Base-by-base conservation (phyloP, 2,113 vertebrate species). In the Hypanus sabinus region DNA sequence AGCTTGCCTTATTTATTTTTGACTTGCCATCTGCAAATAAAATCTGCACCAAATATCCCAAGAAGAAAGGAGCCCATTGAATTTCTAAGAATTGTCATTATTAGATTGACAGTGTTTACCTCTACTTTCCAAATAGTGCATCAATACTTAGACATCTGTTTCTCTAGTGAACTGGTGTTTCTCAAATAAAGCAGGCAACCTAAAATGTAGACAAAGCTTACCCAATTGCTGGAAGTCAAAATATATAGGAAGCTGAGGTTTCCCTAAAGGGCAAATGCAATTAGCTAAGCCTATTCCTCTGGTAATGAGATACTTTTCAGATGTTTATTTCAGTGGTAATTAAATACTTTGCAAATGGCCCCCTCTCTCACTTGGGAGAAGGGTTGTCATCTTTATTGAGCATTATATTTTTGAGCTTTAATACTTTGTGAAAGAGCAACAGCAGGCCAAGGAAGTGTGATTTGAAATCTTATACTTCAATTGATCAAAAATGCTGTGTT, bases 371-470 rank as follows among this genome's bases (percentile, higher is more conserved):
- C 30, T 93, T 46, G 90, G 90, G 90, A 46, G 20, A 24, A 46
- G 62, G 85, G 57, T 73, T 20, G 4, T 73, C 18, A 0, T 22
- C 36, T 36, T 18, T 46, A 93, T 71, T n/a, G 20, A 73, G 65
- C 65, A 46, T 38, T 22, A 8, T 38, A 93, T 71, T 71, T 22
- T 22, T 20, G 90, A 93, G 90, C 65, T 73, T 73, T 73, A 46
- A 73, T 71, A 38, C 65, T 93, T 88, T 93, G 68, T 93, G 90
- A 73, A 73, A 93, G 68, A 71, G 16, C 38, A 71, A 70, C 36
- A 20, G n/a, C 18, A 36, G 16, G 10, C 22, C 1, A 11, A 62
- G 88, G 33, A 68, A 70, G 57, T 92, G 30, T 33, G 30, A 80
- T 80, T 38, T 22, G 71, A 73, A 73, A 73, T 73, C 71, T 73